Base-by-base conservation (phyloP, 2,797 vertebrate genomes). In the Buceros bicornis region DNA sequence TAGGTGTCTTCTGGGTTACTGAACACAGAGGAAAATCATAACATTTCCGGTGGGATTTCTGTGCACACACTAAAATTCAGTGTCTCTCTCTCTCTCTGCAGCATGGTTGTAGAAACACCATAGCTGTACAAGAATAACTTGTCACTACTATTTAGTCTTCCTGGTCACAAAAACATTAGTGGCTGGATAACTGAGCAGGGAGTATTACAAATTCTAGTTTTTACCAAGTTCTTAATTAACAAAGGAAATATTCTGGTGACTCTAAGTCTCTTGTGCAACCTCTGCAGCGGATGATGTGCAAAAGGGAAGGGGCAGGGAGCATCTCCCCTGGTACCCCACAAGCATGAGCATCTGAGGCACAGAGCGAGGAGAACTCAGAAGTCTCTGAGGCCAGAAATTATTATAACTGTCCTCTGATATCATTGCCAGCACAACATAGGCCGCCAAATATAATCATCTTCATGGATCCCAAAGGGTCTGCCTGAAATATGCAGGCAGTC, bases 271-370 rank as follows among this genome's bases (percentile, higher is more conserved):
- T 48, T 5, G 0, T 28, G 18, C 14, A 70, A n/a, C 18, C 6
- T 54, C n/a, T 35, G 19, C 16, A 57, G 29, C 18, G 56, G 62
- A 48, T 3, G 19, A 3, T 11, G 10, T 7, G 15, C 33, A 40
- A 47, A 35, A 60, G 6, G 10, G 21, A 64, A 77, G 6, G 26
- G 3, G 1, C 35, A 21, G 26, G 20, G 31, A 88, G 4, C 29
- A 26, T 57, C 13, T 58, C 1, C 4, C 10, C 16, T 42, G 71
- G 10, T 3, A 43, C 3, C 2, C 15, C 8, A 4, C 9, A 8
- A 62, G 4, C 1, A 0, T 26, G 69, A 89, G 14, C 21, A 33
- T 69, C 65, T 76, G n/a, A 60, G 31, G 8, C 26, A 61, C 8
- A 64, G 48, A 70, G 16, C 28, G 62, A 50, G 58, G 31, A 78